phyloP scores from a whole-genome alignment of 1,140 invertebrate species.

The Ceratina japonica region DNA sequence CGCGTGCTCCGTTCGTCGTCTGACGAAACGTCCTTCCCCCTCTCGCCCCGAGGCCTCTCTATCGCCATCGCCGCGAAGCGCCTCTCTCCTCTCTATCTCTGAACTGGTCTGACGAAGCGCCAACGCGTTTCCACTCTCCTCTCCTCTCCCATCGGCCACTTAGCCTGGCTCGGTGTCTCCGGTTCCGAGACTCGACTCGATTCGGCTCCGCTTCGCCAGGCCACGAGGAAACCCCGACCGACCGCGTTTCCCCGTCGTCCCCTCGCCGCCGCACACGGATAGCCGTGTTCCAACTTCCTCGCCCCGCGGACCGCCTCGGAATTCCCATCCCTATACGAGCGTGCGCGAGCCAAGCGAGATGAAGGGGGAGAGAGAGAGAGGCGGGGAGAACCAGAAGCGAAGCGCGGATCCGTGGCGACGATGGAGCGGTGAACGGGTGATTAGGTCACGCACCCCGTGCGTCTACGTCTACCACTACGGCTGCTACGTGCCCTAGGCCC shows the following conservation, averaged over 20 bases:
- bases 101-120: slow-evolving; percentile 38
- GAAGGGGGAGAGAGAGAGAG: no score
- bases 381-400: slow-evolving; percentile 37
- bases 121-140: slow-evolving; percentile 32
- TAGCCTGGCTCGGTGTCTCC: slow-evolving; percentile 26
- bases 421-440: slow-evolving; percentile 72
- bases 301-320: slow-evolving; percentile 10
- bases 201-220: slow-evolving; percentile 14
- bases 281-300: slow-evolving; percentile 19
- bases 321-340: neutral
- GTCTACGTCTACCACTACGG: slow-evolving; percentile 42
- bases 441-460: slow-evolving; percentile 76
- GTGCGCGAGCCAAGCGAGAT: no score
- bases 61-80: neutral
- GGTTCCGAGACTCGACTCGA: neutral
- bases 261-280: neutral
- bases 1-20: slow-evolving; percentile 60
- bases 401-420: slow-evolving; percentile 52
- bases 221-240: slow-evolving; percentile 48
- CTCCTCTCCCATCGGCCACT: slow-evolving; percentile 6
- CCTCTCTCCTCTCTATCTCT: slow-evolving; percentile 1
- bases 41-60: slow-evolving; percentile 20
- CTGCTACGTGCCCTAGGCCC: slow-evolving; percentile 62
- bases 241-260: neutral
- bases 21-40: slow-evolving; percentile 53